Base-by-base conservation (phyloP, 2,113 vertebrate genomes). In the Canis aureus region DNA sequence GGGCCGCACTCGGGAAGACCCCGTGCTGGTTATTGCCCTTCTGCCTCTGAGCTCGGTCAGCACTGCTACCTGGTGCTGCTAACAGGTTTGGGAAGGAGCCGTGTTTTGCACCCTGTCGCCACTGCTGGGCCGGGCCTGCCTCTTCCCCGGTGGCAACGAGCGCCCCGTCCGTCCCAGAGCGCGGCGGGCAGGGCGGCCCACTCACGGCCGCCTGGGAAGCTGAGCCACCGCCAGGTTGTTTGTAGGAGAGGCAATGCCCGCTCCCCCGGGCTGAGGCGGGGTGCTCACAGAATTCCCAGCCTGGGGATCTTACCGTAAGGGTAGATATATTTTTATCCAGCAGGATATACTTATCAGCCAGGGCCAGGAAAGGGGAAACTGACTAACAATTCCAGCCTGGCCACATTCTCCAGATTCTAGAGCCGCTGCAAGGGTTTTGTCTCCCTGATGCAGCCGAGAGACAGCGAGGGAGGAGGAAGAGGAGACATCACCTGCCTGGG, bases 261-360 rank as follows among this genome's bases (percentile, higher is more conserved):
- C 81, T 93, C 96, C 1, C 0, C 0, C 91, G 71, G 91, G 84
- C 89, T 85, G 97, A 97, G 97, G 87, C 29, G 66, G 97, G 67
- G 89, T 96, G 67, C 82, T 96, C 23, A 83, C 93, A 62, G 69
- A 81, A 38, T 85, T 83, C 73, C 92, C 96, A 97, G 83, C 95
- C 92, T 97, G 73, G 83, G 97, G 79, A 59, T 82, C 55, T 98
- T 98, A 97, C 97, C 73, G 94, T 98, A 97, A 98, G 97, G 97
- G 94, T 94, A 84, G 95, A 55, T 96, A 78, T 98, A 97, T 98
- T 98, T 98, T 98, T 98, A 98, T 98, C 96, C n/a, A 95, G 82
- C 97, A 98, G 98, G 98, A 98, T 98, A 96, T 97, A 98, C 98
- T 98, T 98, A 98, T 97, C 98, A 95, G 66, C 66, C 1, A 15